Evolutionary conservation across 2,888 invertebrate genomes (phyloP).

Genomic region (Synanthedon andrenaeformis): DNA sequence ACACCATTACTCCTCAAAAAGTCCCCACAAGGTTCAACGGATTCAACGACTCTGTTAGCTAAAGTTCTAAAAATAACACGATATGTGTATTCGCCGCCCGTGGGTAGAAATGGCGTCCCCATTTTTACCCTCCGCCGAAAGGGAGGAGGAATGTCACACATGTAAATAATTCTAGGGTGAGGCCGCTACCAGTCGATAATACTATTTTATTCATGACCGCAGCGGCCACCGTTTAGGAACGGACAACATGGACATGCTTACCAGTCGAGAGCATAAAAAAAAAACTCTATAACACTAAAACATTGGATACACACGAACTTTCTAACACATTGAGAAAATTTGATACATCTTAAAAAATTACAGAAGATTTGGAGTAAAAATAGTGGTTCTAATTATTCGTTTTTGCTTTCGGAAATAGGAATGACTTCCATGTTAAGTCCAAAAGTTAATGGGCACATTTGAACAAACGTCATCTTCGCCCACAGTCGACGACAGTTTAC

Average conservation of each 20-base stretch:
- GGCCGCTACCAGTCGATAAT: constrained; percentile 55
- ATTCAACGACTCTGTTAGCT: constrained; percentile 2
- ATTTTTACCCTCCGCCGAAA: not conserved
- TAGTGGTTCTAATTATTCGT: too few species aligned
- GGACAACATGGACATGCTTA: constrained; percentile 29
- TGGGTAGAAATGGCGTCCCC: not conserved
- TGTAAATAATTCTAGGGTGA: constrained; percentile 59
- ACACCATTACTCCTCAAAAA: not conserved
- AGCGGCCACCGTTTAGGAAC: constrained; percentile 42
- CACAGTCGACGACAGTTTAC: constrained; percentile 32
- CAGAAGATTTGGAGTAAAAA: too few species aligned
- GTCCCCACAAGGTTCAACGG: not conserved
- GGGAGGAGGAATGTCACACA: constrained; percentile 26
- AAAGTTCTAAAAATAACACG: constrained; percentile 37
- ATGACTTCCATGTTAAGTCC: constrained; percentile 23
- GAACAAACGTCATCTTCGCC: constrained; percentile 20
- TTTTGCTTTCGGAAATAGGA: too few species aligned
- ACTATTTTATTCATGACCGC: constrained; percentile 63
- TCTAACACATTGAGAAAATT: too few species aligned
- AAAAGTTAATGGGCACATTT: constrained; percentile 27
- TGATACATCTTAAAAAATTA: too few species aligned
- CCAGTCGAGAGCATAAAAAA: too few species aligned
- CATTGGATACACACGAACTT: too few species aligned
- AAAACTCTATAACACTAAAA: too few species aligned
- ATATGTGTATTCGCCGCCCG: constrained; percentile 9